phyloP scores from a whole-genome alignment of 2,888 invertebrate species.

The Harpalus rubripes region DNA sequence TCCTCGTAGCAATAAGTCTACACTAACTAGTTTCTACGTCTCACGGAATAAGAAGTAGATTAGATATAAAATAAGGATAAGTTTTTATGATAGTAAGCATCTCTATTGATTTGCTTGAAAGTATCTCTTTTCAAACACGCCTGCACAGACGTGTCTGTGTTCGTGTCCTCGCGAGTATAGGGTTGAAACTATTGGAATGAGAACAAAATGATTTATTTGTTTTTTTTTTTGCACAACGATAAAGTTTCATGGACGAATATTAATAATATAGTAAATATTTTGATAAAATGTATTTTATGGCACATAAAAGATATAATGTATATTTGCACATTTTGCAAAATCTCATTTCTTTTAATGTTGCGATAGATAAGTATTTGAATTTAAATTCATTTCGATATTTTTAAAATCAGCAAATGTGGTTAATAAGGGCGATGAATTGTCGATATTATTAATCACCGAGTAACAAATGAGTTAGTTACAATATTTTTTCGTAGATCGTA shows the following conservation, averaged over 20 bases:
- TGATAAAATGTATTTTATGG: not conserved
- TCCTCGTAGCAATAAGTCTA: not conserved
- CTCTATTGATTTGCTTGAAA: not conserved
- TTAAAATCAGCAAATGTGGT: too few relatives aligned
- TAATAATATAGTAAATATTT: not conserved
- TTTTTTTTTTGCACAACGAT: not conserved
- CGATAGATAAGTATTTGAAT: too few relatives aligned
- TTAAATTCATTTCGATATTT: too few relatives aligned
- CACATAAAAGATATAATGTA: too few relatives aligned
- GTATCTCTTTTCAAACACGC: not conserved
- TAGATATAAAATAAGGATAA: not conserved
- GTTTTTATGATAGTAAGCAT: not conserved
- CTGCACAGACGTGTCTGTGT: not conserved
- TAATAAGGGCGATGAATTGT: too few relatives aligned
- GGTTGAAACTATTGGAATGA: not conserved
- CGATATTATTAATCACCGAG: too few relatives aligned
- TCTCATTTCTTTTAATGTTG: too few relatives aligned
- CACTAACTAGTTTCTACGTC: not conserved
- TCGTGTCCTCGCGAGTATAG: not conserved
- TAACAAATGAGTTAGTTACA: too few relatives aligned
- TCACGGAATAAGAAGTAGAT: not conserved
- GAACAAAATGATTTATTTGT: slow-evolving; percentile 3
- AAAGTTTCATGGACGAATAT: not conserved
- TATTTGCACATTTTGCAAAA: too few relatives aligned
- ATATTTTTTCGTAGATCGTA: too few relatives aligned